These are phyloP conservation scores for Crax fasciolata DNA, from an alignment of 2,797 vertebrate genomes.

Conservation along the genomic window DNA sequence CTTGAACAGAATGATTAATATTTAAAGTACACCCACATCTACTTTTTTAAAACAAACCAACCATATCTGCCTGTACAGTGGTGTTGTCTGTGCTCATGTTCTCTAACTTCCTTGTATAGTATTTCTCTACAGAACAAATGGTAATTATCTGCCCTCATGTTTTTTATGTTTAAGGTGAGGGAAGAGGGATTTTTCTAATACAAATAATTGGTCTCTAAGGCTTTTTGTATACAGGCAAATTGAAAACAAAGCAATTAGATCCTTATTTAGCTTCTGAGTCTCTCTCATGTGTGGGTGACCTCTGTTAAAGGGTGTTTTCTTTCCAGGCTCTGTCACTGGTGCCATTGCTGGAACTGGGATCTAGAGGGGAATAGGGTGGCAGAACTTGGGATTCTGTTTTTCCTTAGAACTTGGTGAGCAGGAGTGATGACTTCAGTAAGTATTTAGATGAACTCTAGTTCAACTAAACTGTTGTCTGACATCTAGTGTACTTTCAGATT, in stretches of 20 bases:
- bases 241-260: background rate
- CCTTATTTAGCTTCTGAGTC: background rate
- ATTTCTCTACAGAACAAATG: background rate
- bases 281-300: background rate
- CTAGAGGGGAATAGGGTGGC: background rate
- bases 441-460: conserved; percentile 11
- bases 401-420: conserved; percentile 9
- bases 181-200: background rate
- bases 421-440: background rate
- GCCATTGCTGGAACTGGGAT: background rate
- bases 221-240: background rate
- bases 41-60: background rate
- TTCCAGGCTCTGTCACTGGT: background rate
- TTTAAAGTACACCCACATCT: background rate
- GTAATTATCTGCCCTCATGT: background rate
- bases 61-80: rapidly evolving
- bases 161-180: background rate
- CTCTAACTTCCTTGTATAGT: background rate
- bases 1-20: background rate
- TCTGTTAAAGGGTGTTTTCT: background rate
- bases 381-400: background rate
- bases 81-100: background rate
- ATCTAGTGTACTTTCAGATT: background rate
- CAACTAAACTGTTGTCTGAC: background rate
- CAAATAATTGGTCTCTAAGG: conserved; percentile 41